phyloP scores from a whole-genome alignment of 2,797 vertebrate species.

The Rhadinocentrus ornatus region DNA sequence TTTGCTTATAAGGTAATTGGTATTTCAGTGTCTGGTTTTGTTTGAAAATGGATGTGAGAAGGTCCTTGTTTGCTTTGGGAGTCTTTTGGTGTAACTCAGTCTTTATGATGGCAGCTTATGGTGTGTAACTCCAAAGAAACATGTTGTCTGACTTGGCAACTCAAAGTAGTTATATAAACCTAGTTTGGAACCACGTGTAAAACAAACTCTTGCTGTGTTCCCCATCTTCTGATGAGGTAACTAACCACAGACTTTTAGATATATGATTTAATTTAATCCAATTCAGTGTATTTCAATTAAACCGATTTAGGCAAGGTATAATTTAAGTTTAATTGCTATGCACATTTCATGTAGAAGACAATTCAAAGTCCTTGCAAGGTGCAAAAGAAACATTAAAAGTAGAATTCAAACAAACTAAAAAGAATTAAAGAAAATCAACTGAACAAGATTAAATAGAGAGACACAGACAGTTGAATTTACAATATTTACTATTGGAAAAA shows the following conservation, averaged over 20 bases:
- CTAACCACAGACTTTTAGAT: background rate
- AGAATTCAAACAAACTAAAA: too few species aligned
- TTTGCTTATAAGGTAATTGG: background rate
- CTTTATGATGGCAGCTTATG: background rate
- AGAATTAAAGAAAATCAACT: too few species aligned
- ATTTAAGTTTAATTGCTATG: too few species aligned
- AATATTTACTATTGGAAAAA: too few species aligned
- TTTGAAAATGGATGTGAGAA: background rate
- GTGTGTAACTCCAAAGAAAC: background rate
- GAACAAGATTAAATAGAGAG: too few species aligned
- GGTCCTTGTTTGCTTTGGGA: background rate
- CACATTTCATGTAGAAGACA: too few species aligned
- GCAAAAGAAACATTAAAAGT: too few species aligned
- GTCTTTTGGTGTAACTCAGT: slow-evolving; percentile 8
- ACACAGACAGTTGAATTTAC: too few species aligned
- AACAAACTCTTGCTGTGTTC: slow-evolving; percentile 5
- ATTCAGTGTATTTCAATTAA: too few species aligned
- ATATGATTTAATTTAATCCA: too few species aligned
- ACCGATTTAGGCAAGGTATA: too few species aligned
- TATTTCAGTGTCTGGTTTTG: background rate
- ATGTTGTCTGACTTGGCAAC: background rate
- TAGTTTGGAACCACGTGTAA: slow-evolving; percentile 26
- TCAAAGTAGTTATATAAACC: background rate
- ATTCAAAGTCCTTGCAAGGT: too few species aligned
- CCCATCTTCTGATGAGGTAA: slow-evolving; percentile 19